Evolutionary conservation across 2,888 invertebrate genomes (phyloP), one percentile per base, ranked within the genome.

Genomic region (Hirtodrosophila alboralis): DNA sequence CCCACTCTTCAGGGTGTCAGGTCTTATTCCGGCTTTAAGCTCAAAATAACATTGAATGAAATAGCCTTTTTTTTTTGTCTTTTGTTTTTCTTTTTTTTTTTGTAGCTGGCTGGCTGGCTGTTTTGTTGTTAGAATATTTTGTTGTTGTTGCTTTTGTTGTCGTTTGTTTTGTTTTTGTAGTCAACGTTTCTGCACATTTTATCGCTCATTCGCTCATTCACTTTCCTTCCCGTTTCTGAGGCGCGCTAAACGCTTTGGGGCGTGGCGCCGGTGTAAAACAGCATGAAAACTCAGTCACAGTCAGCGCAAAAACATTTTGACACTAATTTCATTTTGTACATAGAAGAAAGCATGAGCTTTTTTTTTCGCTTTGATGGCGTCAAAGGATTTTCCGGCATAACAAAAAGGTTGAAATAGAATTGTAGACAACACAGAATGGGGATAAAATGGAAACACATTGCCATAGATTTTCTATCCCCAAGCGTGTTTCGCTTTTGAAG

Each of bases 261-360:
- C 67, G 80, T 84, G 75, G 69, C 68, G 75, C 79, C 79, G 83
- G 79, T 80, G 76, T 79, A 79, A 83, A 84, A 75, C 81, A 84
- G 79, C 79, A 83, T 68, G 84, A 84, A 80, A 84, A 76, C 75
- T 80, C 80, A 80, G 79, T 80, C 75, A 77, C 72, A 80, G 84
- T 51, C 72, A 84, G 61, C 56, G 84, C 84, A 84, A 81, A 81
- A 81, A 81, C 81, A 81, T 81, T 81, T 81, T 81, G 81, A 81
- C 81, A 84, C 81, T 81, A 81, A 81, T 81, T 81, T 81, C 84
- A 81, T 81, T 81, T 81, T 80, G 70, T 80, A 73, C 75, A 78
- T 60, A 69, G 71, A 83, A 79, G 74, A 80, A 74, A 74, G 73
- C 69, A 67, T 59, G 47, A 75, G 75, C 64, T 59, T 14, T 51